phyloP scores from a whole-genome alignment of 2,888 invertebrate species.

The Lissocephala sabroskyi region DNA sequence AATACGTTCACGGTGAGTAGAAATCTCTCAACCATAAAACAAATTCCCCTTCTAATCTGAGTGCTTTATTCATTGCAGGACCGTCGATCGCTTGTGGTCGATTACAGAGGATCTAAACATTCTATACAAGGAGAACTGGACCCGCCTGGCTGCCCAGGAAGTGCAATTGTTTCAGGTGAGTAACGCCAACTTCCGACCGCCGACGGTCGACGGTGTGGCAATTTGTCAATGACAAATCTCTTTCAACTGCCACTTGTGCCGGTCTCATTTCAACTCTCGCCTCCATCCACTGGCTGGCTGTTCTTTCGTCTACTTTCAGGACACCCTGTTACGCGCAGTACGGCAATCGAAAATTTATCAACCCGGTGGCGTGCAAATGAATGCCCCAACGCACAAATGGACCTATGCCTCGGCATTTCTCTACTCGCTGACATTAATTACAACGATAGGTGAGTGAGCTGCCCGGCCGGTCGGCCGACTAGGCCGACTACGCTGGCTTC shows the following conservation, averaged over 20 bases:
- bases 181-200: slow-evolving; percentile 9
- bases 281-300: slow-evolving; percentile 10
- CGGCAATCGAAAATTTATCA: slow-evolving; percentile 71
- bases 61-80: slow-evolving; percentile 73
- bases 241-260: background rate
- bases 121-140: slow-evolving; percentile 93
- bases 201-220: background rate
- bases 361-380: slow-evolving; percentile 72
- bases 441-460: slow-evolving; percentile 87
- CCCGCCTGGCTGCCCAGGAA: slow-evolving; percentile 87
- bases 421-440: slow-evolving; percentile 93
- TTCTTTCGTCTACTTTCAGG: slow-evolving; percentile 61
- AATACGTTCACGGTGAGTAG: slow-evolving; percentile 75
- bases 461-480: no score
- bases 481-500: no score
- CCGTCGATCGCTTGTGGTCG: slow-evolving; percentile 87
- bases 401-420: slow-evolving; percentile 93
- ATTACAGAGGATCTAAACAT: slow-evolving; percentile 91
- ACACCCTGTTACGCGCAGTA: slow-evolving; percentile 72
- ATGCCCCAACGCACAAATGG: slow-evolving; percentile 81
- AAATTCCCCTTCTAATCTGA: no score
- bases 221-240: background rate
- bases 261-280: background rate
- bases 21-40: no score
- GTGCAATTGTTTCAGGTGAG: slow-evolving; percentile 87